Evolutionary conservation across 2,888 invertebrate genomes (phyloP).

Genomic region (Orthonychiurus folsomi): DNA sequence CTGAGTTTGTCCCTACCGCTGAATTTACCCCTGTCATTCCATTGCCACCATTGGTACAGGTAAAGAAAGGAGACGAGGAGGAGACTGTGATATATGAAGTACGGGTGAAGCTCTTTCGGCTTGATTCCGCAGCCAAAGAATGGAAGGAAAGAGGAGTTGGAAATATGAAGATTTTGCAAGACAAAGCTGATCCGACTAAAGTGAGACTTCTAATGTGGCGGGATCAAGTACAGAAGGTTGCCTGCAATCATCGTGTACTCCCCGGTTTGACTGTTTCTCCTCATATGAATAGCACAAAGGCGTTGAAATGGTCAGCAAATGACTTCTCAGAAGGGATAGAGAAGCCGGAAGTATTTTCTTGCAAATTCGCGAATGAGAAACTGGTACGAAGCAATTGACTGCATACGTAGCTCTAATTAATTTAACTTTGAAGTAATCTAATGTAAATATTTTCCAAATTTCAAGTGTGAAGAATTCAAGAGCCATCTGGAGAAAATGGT

Average conservation of each 20-base stretch:
- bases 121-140: slow-evolving; percentile 54
- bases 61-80: slow-evolving; percentile 69
- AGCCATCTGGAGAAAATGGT: not conserved
- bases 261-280: slow-evolving; percentile 39
- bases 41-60: slow-evolving; percentile 73
- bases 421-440: not conserved
- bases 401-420: not conserved
- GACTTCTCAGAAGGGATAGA: slow-evolving; percentile 44
- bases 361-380: slow-evolving; percentile 42
- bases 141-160: slow-evolving; percentile 96
- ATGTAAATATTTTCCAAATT: not conserved
- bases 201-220: slow-evolving; percentile 77
- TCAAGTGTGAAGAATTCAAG: not conserved
- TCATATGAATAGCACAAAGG: slow-evolving; percentile 40
- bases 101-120: slow-evolving; percentile 72
- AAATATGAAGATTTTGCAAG: slow-evolving; percentile 75
- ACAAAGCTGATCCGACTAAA: slow-evolving; percentile 56
- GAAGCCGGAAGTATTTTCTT: slow-evolving; percentile 44
- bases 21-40: slow-evolving; percentile 85
- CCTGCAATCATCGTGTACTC: slow-evolving; percentile 55
- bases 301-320: slow-evolving; percentile 43
- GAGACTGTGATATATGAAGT: slow-evolving; percentile 67
- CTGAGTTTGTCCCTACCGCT: slow-evolving; percentile 70
- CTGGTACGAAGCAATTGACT: slow-evolving; percentile 20
- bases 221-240: slow-evolving; percentile 57